Evolutionary conservation across 2,113 vertebrate genomes (phyloP), one percentile per base, ranked within the genome.

Genomic region (Motacilla alba): DNA sequence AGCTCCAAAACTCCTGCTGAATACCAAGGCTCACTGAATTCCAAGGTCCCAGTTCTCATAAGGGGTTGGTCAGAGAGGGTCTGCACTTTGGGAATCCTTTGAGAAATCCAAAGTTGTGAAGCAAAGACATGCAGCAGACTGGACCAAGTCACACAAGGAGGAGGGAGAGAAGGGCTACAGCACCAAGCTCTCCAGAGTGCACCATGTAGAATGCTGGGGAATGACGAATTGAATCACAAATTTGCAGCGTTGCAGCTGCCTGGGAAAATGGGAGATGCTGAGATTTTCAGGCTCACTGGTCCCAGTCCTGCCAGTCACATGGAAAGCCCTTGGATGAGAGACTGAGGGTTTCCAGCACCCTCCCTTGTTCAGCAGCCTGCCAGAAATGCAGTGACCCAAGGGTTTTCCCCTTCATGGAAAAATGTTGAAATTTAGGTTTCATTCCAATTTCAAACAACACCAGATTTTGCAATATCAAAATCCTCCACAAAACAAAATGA

Each of bases 381-480:
- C 94, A 97, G 87, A 83, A 74, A 77, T 31, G 13, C 44, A 72
- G 88, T 49, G 69, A 93, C 83, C 82, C 79, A 63, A 74, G 82
- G 82, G 39, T 67, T 93, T 94, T 90, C 86, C 68, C 62, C 90
- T 92, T 72, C 79, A 83, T 53, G 64, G 73, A 93, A 94, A 83
- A 90, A 94, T 30, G 16, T 49, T 63, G 79, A 81, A 75, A 95
- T 95, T 89, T 72, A 59, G 35, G 35, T 94, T 89, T 92, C 72
- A 27, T 88, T 93, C 94, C 93, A 93, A 75, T 4, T 56, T 96
- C 94, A 94, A 97, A 90, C 1, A 11, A 86, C 92, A 81, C 60
- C 94, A 89, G 83, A 55, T 89, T 96, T 94, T 88, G 80, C 81
- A 87, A 47, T n/a, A 85, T 59, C 7, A 0, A 89, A 92, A 97